Base-by-base conservation (phyloP, 2,888 invertebrate genomes). In the Heliconius ismenius region DNA sequence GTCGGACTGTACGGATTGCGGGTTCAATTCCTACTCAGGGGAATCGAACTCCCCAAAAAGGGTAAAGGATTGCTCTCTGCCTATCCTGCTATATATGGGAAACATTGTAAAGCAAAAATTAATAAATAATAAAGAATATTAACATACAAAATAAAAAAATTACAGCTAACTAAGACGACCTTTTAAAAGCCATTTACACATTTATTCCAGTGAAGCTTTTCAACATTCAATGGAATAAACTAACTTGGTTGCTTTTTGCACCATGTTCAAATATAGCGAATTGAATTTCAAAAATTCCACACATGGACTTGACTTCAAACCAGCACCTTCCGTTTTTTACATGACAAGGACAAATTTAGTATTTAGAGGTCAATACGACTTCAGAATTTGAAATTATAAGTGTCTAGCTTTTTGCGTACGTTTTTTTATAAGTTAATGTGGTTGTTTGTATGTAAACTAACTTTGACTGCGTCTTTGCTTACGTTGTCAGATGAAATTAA, bases 291-390 rank as follows among this genome's bases (percentile, higher is more conserved):
- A 70, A n/a, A 70, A 70, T 70, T 70, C 70, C 58, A 58, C 32
- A 70, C 70, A 70, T 58, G 70, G 54, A 21, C 32, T 32, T 54
- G 70, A 58, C 58, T 36, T 28, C 9, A 10, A 70, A 70, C 58
- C 70, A 28, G 58, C 70, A 58, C 70, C 70, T 58, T 9, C 28
- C 18, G 28, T 32, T 58, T 70, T 69, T 70, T 70, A n/a, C 3
- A n/a, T 6, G 28, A n/a, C 49, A 70, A 70, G 70, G 70, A 70
- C 70, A 70, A 70, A 70, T 70, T 70, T 70, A 70, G 70, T 54
- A 28, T 70, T 54, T 70, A 58, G 58, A 70, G 70, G 70, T 70
- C 70, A 70, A 54, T 9, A 58, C 49, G 58, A 32, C n/a, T 58
- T 32, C 4, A 70, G 58, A 26, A 70, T 70, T 70, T 70, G 28